phyloP scores from a whole-genome alignment of 1,140 invertebrate genomes.

The Spodoptera litura region DNA sequence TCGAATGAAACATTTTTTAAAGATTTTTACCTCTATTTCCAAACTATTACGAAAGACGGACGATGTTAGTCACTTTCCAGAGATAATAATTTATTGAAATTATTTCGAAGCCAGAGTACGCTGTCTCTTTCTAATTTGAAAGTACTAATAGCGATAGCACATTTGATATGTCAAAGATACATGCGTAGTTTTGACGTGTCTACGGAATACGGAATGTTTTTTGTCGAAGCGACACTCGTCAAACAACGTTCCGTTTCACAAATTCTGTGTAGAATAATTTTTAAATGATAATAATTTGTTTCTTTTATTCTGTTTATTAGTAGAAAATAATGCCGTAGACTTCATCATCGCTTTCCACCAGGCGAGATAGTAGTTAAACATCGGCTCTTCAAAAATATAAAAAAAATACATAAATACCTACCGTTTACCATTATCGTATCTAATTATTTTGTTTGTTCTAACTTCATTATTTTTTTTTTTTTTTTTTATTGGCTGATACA shows the following conservation, averaged over 20 bases:
- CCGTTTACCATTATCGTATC: too few relatives aligned
- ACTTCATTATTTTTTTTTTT: too few relatives aligned
- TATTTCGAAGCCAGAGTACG: neutral
- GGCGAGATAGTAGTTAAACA: too few relatives aligned
- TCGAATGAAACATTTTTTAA: constrained; percentile 63
- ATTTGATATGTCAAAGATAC: neutral
- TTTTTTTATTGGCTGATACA: too few relatives aligned
- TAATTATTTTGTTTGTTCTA: too few relatives aligned
- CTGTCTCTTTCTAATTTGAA: constrained; percentile 1
- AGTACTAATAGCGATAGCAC: neutral
- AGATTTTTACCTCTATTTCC: constrained; percentile 59
- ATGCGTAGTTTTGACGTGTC: neutral
- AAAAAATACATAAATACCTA: too few relatives aligned
- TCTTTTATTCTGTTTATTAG: too few relatives aligned
- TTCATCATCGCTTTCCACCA: too few relatives aligned
- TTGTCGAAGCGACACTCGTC: constrained; percentile 21
- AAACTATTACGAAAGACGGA: constrained; percentile 62
- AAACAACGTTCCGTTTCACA: constrained; percentile 7
- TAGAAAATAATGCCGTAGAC: too few relatives aligned
- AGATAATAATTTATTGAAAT: neutral
- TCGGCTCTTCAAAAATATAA: too few relatives aligned
- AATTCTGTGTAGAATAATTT: too few relatives aligned
- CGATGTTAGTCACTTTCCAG: constrained; percentile 42
- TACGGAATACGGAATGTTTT: constrained; percentile 8
- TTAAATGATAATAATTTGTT: too few relatives aligned